These are phyloP conservation scores for Paramisgurnus dabryanus DNA, from an alignment of 2,113 vertebrate genomes.

Conservation along the genomic window DNA sequence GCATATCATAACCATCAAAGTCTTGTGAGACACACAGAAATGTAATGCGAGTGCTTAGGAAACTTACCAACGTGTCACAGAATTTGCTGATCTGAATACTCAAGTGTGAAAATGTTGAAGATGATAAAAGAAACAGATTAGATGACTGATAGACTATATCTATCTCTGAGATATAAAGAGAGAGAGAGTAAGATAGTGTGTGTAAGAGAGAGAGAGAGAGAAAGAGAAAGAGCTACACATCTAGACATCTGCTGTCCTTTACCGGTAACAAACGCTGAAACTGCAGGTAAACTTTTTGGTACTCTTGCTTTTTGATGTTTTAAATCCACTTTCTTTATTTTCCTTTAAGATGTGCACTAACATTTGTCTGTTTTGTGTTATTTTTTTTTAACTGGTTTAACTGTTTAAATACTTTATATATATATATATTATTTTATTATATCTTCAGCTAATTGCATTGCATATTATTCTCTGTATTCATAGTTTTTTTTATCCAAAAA, in stretches of 20 bases:
- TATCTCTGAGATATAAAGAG: not conserved
- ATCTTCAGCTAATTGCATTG: too few species aligned
- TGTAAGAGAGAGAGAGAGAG: not conserved
- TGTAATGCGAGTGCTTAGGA: not conserved
- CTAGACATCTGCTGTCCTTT: too few species aligned
- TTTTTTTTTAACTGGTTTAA: too few species aligned
- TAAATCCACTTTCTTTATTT: not conserved
- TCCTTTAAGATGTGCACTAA: too few species aligned
- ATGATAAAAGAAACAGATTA: slow-evolving; percentile 3
- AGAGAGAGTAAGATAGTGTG: not conserved
- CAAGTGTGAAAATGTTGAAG: not conserved
- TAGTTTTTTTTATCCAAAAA: too few species aligned
- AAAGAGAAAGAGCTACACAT: too few species aligned
- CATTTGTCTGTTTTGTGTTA: too few species aligned
- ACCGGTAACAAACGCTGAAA: not conserved
- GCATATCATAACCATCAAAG: not conserved
- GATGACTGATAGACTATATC: not conserved
- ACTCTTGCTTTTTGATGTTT: not conserved
- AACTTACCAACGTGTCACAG: not conserved
- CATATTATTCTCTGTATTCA: too few species aligned
- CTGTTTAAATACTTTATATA: too few species aligned
- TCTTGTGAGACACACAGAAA: not conserved
- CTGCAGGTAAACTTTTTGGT: slow-evolving; percentile 3
- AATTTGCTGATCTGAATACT: not conserved
- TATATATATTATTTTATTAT: too few species aligned